These are phyloP conservation scores for Unio delphinus DNA, from an alignment of 2,888 invertebrate species.

Conservation along the genomic window DNA sequence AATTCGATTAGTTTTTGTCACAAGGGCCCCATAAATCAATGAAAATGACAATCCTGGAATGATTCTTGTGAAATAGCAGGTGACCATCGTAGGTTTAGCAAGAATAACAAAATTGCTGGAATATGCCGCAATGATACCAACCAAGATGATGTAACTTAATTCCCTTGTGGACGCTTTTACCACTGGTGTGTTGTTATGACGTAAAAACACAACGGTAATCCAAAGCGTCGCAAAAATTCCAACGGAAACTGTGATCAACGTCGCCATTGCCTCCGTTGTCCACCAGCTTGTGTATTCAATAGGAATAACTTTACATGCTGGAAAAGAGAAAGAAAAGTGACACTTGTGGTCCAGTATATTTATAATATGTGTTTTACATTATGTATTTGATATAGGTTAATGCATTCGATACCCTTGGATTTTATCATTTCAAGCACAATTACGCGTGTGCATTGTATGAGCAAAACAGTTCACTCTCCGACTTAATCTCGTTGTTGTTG, in stretches of 20 bases:
- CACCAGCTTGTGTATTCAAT: slow-evolving; percentile 79
- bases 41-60: slow-evolving; percentile 97
- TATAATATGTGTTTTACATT: no score
- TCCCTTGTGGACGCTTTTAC: slow-evolving; percentile 91
- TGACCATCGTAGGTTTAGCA: slow-evolving; percentile 82
- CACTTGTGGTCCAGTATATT: no score
- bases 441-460: no score
- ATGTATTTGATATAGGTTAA: no score
- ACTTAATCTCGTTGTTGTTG: no score
- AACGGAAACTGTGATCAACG: slow-evolving; percentile 82
- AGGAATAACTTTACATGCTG: slow-evolving; percentile 77
- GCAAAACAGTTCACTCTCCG: no score
- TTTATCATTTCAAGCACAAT: no score
- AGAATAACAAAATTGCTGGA: slow-evolving; percentile 89
- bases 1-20: slow-evolving; percentile 98
- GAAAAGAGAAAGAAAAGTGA: slow-evolving; percentile 59
- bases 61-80: slow-evolving; percentile 89
- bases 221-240: slow-evolving; percentile 87
- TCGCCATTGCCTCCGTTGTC: slow-evolving; percentile 78
- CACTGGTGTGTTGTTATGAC: slow-evolving; percentile 93
- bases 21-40: slow-evolving; percentile 94
- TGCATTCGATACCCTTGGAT: no score
- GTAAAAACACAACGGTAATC: slow-evolving; percentile 85
- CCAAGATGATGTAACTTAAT: slow-evolving; percentile 86
- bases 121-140: slow-evolving; percentile 66